A percentile compares a stretch with the other conserved stretches of the same genome.
These are phyloP conservation scores for Globicephala melas DNA, from an alignment of 2,113 vertebrate genomes.

Conservation along the genomic window DNA sequence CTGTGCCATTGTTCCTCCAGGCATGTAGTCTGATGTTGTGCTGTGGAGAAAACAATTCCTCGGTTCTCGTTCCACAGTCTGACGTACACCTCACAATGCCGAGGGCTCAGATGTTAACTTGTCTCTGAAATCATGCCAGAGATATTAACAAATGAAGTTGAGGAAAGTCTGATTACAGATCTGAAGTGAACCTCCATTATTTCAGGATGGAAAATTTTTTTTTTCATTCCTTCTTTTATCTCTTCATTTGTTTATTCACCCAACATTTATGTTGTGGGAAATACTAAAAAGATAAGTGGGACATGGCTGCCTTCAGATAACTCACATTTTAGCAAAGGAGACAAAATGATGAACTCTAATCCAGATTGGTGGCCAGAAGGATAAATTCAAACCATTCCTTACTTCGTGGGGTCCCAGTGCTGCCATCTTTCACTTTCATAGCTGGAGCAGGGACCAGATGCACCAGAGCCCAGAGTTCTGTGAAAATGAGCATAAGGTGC, in stretches of 20 bases:
- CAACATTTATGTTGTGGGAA: background rate
- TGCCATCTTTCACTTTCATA: background rate
- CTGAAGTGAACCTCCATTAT: background rate
- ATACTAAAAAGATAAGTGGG: background rate
- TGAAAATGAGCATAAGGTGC: background rate
- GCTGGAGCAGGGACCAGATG: background rate
- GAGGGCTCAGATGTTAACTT: background rate
- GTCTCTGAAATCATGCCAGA: background rate
- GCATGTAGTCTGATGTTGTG: background rate
- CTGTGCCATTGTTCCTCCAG: too few species aligned
- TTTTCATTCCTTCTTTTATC: background rate
- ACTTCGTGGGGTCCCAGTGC: background rate
- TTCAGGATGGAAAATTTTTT: background rate
- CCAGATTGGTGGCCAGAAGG: background rate
- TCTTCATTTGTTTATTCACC: background rate
- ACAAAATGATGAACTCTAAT: background rate
- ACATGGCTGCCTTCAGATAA: background rate
- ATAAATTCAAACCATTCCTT: background rate
- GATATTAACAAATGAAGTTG: background rate
- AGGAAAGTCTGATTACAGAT: background rate
- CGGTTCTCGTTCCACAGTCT: background rate
- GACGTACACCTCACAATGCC: fast-evolving
- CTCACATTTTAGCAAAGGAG: background rate
- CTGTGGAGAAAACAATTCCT: background rate
- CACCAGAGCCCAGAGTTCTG: background rate